Evolutionary conservation across 2,797 vertebrate species (phyloP).

Genomic region (Halcyon chelicuti): DNA sequence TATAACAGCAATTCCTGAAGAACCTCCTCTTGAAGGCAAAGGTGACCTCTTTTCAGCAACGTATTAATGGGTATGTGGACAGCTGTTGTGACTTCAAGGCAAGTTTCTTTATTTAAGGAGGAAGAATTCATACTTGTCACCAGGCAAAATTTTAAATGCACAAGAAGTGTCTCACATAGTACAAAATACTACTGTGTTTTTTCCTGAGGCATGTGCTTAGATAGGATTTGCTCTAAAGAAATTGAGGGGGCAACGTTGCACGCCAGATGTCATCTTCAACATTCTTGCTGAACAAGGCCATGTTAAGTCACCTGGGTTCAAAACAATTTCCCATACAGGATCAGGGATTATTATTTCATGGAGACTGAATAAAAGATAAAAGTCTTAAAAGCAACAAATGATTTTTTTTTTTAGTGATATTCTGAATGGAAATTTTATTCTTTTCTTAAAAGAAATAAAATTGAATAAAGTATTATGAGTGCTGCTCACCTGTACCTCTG

Average conservation of each 20-base stretch:
- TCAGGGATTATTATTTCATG: not conserved
- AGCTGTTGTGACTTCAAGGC: conserved; percentile 14
- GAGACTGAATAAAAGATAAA: not conserved
- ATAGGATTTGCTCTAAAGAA: not conserved
- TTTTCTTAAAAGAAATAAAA: not conserved
- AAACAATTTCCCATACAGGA: not conserved
- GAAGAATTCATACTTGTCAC: not conserved
- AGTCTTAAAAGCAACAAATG: not conserved
- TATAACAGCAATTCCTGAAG: not conserved
- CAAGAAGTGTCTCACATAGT: not conserved
- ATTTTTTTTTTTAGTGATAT: not conserved
- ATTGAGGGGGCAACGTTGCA: not conserved
- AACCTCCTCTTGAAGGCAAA: conserved; percentile 7
- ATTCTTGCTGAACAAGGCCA: not conserved
- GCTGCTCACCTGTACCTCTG: not conserved
- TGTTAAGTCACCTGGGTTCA: not conserved
- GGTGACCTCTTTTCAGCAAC: conserved; percentile 2
- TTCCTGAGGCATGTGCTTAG: not conserved
- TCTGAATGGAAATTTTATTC: not conserved
- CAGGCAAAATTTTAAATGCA: not conserved
- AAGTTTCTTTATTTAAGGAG: conserved; percentile 10
- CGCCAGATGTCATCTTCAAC: not conserved
- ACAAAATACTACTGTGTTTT: not conserved
- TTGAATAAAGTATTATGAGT: not conserved
- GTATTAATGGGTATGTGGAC: not conserved